Percentiles rank a stretch among this genome's conserved stretches.
Conservation (phyloP, 2,888 invertebrate species). For the Gortyna flavago region DNA sequence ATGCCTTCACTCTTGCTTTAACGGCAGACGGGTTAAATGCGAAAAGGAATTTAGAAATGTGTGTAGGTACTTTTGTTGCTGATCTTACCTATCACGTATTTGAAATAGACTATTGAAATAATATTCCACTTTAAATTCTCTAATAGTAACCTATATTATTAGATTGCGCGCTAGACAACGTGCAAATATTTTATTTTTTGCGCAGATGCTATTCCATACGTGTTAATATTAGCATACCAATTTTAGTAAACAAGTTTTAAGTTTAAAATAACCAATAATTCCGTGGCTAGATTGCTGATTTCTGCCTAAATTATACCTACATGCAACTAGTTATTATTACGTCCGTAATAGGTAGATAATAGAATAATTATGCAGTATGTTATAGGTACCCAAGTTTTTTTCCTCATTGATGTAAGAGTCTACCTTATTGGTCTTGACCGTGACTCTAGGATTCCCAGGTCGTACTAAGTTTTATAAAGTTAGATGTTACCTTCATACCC, state of each 20-base stretch:
- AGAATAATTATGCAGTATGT: neutral
- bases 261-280: constrained; percentile 39
- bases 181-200: constrained; percentile 24
- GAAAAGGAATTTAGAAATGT: neutral
- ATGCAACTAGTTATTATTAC: neutral
- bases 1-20: too few species aligned
- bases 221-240: constrained; percentile 45
- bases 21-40: too few species aligned
- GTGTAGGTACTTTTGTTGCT: neutral
- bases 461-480: neutral
- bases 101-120: constrained; percentile 28
- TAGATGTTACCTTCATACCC: too few species aligned
- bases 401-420: neutral
- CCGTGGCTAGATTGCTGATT: constrained; percentile 17
- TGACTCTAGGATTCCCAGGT: neutral
- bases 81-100: neutral
- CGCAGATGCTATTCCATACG: constrained; percentile 33
- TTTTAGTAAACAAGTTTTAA: constrained; percentile 43
- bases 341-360: too few species aligned
- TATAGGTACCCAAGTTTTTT: too few species aligned
- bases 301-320: neutral
- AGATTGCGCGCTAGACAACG: constrained; percentile 1
- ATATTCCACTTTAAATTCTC: constrained; percentile 30
- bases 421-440: neutral
- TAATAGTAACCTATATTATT: neutral